Evolutionary conservation across 2,797 vertebrate species (phyloP), one percentile per base, ranked within the genome.

Genomic region (Muscicapa striata): DNA sequence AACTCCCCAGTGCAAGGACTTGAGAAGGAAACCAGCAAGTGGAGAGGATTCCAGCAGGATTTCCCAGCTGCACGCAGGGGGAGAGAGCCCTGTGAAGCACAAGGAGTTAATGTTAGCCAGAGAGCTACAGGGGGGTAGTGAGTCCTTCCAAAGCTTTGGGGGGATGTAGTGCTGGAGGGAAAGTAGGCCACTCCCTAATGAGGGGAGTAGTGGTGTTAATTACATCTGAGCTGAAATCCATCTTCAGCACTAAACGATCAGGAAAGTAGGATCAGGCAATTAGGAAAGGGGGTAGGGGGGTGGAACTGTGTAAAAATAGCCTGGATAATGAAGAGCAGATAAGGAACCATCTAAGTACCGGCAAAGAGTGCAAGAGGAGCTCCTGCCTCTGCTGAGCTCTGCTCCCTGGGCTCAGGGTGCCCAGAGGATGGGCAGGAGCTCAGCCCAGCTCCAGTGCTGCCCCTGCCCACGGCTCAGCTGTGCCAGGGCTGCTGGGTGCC

Each of bases 161-260:
- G 69, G 78, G 34, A 81, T 84, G 75, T 20, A 82, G 49, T 20
- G 45, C 63, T 86, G 64, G 52, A 74, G 64, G 90, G 80, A 94
- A 97, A 95, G 89, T 89, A 95, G 93, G 90, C 58, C 89, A 68
- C 69, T 95, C 82, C 4, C 74, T 95, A 94, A 94, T 91, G 95
- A 96, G 69, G 84, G 91, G 81, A 93, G 80, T 91, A 90, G 67
- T 96, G 72, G 41, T 91, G 87, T 85, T 95, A 96, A 96, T 94
- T 95, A 78, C 1, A 5, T 79, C 57, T 73, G 66, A 84, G 59
- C 76, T 78, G 78, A 95, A 95, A 96, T 96, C 82, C 84, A 90
- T 93, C 92, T 94, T 95, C 77, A 75, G 90, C 84, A 90, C 76
- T 86, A 95, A 96, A 85, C 68, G 69, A 76, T 86, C 89, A 67